Evolutionary conservation across 1,140 invertebrate species (phyloP).

Genomic region (Chlorops oryzae): DNA sequence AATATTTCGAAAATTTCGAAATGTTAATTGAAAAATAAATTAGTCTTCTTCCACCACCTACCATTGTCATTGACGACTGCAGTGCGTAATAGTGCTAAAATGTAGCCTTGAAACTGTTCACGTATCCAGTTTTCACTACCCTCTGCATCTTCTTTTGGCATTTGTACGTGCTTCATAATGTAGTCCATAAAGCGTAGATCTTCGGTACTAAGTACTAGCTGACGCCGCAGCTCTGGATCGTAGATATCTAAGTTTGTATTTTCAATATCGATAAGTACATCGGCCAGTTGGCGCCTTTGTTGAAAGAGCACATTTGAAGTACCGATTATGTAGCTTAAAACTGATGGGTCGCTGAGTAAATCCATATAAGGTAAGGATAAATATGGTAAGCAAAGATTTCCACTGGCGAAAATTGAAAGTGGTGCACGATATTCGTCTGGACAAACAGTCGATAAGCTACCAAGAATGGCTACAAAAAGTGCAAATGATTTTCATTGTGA

Average conservation of each 20-base stretch:
- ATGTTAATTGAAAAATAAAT: too few species aligned
- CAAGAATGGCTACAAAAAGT: constrained; percentile 26
- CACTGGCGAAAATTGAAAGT: constrained; percentile 82
- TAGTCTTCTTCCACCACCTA: constrained; percentile 42
- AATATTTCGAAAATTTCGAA: background rate
- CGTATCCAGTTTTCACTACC: constrained; percentile 94
- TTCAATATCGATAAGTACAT: constrained; percentile 85
- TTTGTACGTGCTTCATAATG: constrained; percentile 77
- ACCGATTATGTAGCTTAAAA: constrained; percentile 89
- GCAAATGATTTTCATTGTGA: constrained; percentile 9
- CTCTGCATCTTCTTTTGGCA: constrained; percentile 74
- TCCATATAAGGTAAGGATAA: constrained; percentile 93
- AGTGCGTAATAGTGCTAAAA: constrained; percentile 79
- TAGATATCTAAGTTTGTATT: constrained; percentile 81
- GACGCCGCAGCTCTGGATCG: constrained; percentile 74
- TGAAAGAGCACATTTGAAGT: constrained; percentile 97
- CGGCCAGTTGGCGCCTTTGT: constrained; percentile 87
- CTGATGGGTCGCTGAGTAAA: constrained; percentile 77
- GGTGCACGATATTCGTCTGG: constrained; percentile 80
- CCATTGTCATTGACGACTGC: constrained; percentile 72
- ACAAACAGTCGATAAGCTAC: constrained; percentile 49
- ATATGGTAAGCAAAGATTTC: constrained; percentile 92
- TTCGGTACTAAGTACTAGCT: constrained; percentile 84
- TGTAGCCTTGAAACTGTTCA: constrained; percentile 88
- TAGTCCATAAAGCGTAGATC: constrained; percentile 94